phyloP scores from a whole-genome alignment of 2,113 vertebrate genomes.

The Nibea coibor region DNA sequence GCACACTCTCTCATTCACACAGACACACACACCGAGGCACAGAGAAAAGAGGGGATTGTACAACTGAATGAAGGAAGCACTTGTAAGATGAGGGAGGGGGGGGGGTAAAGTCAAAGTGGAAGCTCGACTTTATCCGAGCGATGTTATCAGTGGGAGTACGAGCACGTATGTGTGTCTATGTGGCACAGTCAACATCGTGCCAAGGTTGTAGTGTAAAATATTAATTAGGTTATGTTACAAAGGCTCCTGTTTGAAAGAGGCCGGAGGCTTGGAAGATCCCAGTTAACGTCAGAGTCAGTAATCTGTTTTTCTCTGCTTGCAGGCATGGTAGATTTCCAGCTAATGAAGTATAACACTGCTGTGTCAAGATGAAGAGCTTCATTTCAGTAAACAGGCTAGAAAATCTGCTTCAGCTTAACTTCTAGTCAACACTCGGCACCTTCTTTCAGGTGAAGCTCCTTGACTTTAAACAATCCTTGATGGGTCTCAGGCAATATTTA shows the following conservation, averaged over 20 bases:
- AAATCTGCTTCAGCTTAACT: neutral
- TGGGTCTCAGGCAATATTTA: neutral
- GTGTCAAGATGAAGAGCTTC: neutral
- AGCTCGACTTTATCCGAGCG: conserved; percentile 6
- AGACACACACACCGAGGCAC: conserved; percentile 2
- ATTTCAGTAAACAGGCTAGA: neutral
- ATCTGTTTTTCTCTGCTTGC: conserved; percentile 10
- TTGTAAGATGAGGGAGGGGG: conserved; percentile 15
- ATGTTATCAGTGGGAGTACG: neutral
- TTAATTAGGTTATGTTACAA: conserved; percentile 46
- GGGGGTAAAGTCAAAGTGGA: conserved; percentile 4
- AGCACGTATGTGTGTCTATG: neutral
- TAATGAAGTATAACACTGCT: conserved; percentile 6
- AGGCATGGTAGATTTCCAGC: neutral
- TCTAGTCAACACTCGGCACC: neutral
- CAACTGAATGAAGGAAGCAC: conserved; percentile 33
- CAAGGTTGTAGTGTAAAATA: conserved; percentile 43
- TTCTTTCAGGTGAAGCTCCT: neutral
- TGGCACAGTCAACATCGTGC: neutral
- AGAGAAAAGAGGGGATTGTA: conserved; percentile 40
- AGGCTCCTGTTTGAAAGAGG: neutral
- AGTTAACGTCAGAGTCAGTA: conserved; percentile 7
- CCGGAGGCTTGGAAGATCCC: neutral
- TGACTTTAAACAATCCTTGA: neutral
- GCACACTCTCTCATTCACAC: neutral